Conservation (phyloP, 2,113 vertebrate genomes). For the Cephalopholis sonnerati region DNA sequence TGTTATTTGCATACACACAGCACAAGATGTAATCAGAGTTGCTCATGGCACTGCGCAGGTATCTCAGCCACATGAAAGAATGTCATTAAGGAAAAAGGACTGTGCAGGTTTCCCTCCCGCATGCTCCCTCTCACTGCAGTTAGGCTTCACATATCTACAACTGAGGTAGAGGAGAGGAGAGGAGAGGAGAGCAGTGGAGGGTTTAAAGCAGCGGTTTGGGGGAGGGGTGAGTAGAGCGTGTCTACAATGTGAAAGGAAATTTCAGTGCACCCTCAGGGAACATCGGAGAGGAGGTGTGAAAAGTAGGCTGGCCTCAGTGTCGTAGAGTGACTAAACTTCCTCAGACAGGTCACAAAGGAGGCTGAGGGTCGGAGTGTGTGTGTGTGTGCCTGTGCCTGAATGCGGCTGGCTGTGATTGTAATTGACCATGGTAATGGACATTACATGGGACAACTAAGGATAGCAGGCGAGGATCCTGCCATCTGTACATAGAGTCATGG, state of each 20-base stretch:
- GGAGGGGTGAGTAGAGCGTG: conserved; percentile 46
- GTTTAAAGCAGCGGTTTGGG: conserved; percentile 49
- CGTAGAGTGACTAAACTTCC: conserved; percentile 57
- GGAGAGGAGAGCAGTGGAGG: conserved; percentile 53
- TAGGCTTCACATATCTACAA: conserved; percentile 55
- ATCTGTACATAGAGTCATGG: conserved; percentile 41
- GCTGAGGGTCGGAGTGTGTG: conserved; percentile 30
- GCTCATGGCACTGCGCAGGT: background rate
- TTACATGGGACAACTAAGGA: conserved; percentile 55
- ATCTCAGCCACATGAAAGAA: conserved; percentile 17
- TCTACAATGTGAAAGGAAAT: conserved; percentile 59
- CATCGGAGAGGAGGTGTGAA: conserved; percentile 72
- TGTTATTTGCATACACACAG: background rate
- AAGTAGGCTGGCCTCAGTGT: conserved; percentile 67
- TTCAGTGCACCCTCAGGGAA: conserved; percentile 61
- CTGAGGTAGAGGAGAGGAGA: conserved; percentile 45
- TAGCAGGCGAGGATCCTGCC: conserved; percentile 23
- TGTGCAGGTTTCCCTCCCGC: conserved; percentile 36
- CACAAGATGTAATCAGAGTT: conserved; percentile 1
- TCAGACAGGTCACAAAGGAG: conserved; percentile 64
- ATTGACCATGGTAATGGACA: conserved; percentile 55
- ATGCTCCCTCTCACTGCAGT: conserved; percentile 57
- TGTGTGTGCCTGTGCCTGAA: conserved; percentile 25
- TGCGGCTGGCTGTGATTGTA: conserved; percentile 46
- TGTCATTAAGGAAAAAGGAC: conserved; percentile 29